Base-by-base conservation (phyloP, 2,888 invertebrate genomes). In the Drosophila fungiperda region DNA sequence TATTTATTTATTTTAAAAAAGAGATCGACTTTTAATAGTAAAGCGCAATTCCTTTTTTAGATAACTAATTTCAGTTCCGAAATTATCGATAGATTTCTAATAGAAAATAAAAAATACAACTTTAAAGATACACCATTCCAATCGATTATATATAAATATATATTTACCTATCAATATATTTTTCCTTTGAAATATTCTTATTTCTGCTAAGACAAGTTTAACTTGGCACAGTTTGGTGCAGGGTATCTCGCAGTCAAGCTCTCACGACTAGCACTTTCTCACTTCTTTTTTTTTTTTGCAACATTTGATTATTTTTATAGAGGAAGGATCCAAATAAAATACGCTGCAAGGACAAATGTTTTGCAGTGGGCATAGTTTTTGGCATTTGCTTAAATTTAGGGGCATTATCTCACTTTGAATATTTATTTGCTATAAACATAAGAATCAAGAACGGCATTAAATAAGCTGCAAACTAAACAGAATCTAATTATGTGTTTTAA, bases 241-340 rank as follows among this genome's bases (percentile, higher is more conserved):
- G 45, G 23, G 20, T 15, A 45, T 23, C 8, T 15, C 1, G 4
- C 0, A 15, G 45, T 45, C 15, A 2, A 8, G 8, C 45, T 2
- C 8, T 23, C 4, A 23, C 15, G 4, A 23, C 45, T 45, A 8
- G 4, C 15, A 64, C 45, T 65, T 63, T 74, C 4, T 62, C 60
- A 48, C 68, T 65, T 64, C 73, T 73, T 65, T 60, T 53, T 65
- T 53, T 65, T 42, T 36, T 48, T n/a, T n/a, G 63, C 33, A 15
- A 65, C 40, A 50, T 58, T 64, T 59, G 35, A 11, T 23, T 62
- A 74, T 76, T 54, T 32, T 55, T 32, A 49, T 40, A 40, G 11
- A n/a, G 32, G 15, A 50, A 67, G 67, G 60, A 49, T 49, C 3
- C n/a, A 52, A 71, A 32, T 32, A 48, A 54, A 58, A 58, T 52